These are phyloP conservation scores for Dyspetes luteomarginatus DNA, from an alignment of 2,888 invertebrate genomes.

Conservation along the genomic window DNA sequence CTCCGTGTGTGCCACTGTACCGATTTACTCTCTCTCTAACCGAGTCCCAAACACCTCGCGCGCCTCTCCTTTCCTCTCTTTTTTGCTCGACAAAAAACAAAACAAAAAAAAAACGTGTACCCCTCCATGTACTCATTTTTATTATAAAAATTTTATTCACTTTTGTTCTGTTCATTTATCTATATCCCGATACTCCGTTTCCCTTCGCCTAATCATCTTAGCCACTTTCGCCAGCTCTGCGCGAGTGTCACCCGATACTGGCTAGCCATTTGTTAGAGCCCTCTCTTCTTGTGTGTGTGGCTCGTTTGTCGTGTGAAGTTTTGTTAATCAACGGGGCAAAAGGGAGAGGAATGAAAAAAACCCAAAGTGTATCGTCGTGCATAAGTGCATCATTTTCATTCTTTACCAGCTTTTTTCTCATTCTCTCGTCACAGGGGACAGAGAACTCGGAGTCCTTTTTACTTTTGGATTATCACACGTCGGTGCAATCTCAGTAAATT, in stretches of 20 bases:
- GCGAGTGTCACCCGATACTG: constrained; percentile 22
- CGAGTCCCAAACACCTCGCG: constrained; percentile 25
- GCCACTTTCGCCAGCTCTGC: background rate
- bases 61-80: constrained; percentile 34
- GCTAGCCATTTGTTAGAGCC: constrained; percentile 9
- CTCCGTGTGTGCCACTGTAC: constrained; percentile 69
- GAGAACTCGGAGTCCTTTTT: background rate
- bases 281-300: background rate
- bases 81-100: background rate
- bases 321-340: background rate
- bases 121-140: constrained; percentile 11
- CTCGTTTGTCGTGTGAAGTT: constrained; percentile 28
- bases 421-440: background rate
- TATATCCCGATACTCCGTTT: background rate
- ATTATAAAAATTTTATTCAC: background rate
- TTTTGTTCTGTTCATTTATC: background rate
- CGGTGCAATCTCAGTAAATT: background rate
- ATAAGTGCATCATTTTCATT: constrained; percentile 13
- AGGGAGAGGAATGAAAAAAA: constrained; percentile 5
- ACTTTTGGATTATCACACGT: background rate
- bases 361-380: constrained; percentile 37
- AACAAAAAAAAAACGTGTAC: constrained; percentile 1
- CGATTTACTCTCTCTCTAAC: constrained; percentile 67
- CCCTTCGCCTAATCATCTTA: background rate
- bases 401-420: background rate